A percentile compares a stretch with the other conserved stretches of the same genome.
phyloP scores from a whole-genome alignment of 2,113 vertebrate species.

The Amphilophus citrinellus region DNA sequence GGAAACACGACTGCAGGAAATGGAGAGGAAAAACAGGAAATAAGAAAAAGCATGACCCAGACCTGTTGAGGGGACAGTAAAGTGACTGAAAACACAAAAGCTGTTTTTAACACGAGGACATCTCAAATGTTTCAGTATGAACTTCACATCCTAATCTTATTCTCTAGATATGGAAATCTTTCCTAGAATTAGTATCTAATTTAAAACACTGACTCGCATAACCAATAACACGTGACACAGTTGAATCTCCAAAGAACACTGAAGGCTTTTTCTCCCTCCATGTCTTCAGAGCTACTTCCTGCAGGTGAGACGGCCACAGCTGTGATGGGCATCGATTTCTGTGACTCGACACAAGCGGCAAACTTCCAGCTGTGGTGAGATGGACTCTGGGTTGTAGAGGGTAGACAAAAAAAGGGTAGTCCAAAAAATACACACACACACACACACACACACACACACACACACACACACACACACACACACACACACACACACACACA shows the following conservation, averaged over 20 bases:
- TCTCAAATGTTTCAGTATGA: not conserved
- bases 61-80: not conserved
- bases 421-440: no score
- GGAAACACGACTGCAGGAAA: no score
- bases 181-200: no score
- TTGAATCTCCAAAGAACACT: not conserved
- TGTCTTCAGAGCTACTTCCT: constrained; percentile 84
- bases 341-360: constrained; percentile 95
- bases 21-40: no score
- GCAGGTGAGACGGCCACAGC: constrained; percentile 85
- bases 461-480: no score
- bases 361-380: constrained; percentile 98
- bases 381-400: not conserved
- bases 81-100: not conserved
- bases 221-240: no score
- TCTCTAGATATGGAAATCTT: not conserved
- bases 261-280: not conserved
- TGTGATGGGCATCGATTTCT: constrained; percentile 97
- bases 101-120: not conserved
- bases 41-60: not conserved
- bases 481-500: no score
- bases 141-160: not conserved
- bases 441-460: no score
- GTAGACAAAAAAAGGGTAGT: no score
- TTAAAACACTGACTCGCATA: no score